These are phyloP conservation scores for Lycodopsis pacificus DNA, from an alignment of 2,797 vertebrate species.

Conservation along the genomic window DNA sequence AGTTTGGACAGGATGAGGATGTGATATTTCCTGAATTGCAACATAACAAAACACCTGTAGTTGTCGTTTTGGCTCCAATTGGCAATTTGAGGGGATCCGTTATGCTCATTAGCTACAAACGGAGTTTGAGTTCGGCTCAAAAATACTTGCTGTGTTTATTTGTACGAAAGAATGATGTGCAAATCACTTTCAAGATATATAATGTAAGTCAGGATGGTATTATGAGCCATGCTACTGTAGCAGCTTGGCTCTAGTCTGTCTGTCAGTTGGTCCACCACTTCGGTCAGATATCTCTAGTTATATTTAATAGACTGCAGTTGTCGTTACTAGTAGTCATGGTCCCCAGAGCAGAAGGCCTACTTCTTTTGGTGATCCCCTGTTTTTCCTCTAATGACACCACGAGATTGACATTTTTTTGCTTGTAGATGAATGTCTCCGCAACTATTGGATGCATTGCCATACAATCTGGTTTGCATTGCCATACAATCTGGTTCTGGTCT, in stretches of 20 bases:
- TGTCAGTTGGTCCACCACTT: background rate
- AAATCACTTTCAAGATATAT: slow-evolving; percentile 2
- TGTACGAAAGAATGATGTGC: background rate
- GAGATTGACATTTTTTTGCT: background rate
- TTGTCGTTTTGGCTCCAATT: slow-evolving; percentile 30
- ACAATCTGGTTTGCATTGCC: background rate
- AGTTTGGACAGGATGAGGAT: slow-evolving; percentile 55
- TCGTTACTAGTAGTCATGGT: background rate
- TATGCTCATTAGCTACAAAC: slow-evolving; percentile 42
- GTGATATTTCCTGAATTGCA: slow-evolving; percentile 42
- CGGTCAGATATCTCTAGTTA: background rate
- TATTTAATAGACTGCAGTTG: background rate
- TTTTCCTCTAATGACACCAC: background rate
- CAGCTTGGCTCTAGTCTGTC: background rate
- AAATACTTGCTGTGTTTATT: slow-evolving; percentile 19
- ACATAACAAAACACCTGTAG: slow-evolving; percentile 57
- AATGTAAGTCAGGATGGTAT: background rate
- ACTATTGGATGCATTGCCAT: background rate
- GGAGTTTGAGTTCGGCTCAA: background rate
- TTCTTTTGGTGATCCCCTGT: too few relatives aligned
- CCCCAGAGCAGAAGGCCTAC: background rate
- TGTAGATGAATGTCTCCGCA: background rate
- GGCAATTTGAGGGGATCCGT: slow-evolving; percentile 42
- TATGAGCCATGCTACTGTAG: background rate
- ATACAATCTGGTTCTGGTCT: background rate